Conservation (phyloP, 1,140 invertebrate genomes). For the Leptestheria dahalacensis region DNA sequence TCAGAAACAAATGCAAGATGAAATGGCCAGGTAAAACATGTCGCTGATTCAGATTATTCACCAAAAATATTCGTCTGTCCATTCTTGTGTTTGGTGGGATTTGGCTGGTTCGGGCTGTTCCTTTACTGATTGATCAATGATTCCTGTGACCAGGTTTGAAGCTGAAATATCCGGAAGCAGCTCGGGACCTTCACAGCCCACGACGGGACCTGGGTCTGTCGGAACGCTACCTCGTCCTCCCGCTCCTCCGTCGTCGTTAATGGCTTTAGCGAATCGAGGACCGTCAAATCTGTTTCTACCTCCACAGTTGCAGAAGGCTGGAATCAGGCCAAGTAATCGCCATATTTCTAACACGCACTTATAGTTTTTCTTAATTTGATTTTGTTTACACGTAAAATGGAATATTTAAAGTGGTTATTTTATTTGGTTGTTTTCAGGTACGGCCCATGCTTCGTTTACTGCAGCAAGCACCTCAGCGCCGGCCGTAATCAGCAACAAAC, state of each 20-base stretch:
- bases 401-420: no score
- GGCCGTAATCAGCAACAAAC: conserved; percentile 22
- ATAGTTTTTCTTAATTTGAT: no score
- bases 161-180: conserved; percentile 58
- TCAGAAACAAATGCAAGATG: conserved; percentile 53
- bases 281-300: not conserved
- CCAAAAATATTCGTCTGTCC: no score
- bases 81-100: no score
- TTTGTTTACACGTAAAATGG: no score
- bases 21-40: conserved; percentile 70
- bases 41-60: no score
- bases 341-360: conserved; percentile 36
- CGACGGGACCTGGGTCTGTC: conserved; percentile 13
- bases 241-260: conserved; percentile 46
- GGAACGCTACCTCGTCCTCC: conserved; percentile 17
- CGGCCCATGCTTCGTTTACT: conserved; percentile 18
- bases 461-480: conserved; percentile 24
- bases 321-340: conserved; percentile 32
- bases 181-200: conserved; percentile 34
- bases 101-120: no score
- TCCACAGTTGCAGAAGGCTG: not conserved
- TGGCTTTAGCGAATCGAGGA: conserved; percentile 47
- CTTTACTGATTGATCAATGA: conserved; percentile 8
- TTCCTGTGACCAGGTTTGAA: conserved; percentile 47
- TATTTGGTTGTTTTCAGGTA: conserved; percentile 15